Evolutionary conservation across 2,888 invertebrate genomes (phyloP).

Genomic region (Trisateles emortualis): DNA sequence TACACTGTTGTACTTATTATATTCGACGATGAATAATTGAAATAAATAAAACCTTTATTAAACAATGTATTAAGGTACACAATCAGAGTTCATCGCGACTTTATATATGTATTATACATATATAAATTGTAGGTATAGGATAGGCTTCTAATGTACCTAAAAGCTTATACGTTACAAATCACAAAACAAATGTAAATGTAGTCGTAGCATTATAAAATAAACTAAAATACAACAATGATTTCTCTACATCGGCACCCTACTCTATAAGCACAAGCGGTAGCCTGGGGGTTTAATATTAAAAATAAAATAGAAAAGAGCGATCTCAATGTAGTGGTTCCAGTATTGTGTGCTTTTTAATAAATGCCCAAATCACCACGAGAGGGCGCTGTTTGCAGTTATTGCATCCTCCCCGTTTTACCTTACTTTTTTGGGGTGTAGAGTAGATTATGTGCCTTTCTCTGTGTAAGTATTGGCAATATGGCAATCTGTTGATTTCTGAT

Average conservation of each 20-base stretch:
- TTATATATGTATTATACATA: too few species aligned
- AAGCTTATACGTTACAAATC: too few species aligned
- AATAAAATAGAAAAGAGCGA: constrained; percentile 81
- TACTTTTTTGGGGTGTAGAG: constrained; percentile 25
- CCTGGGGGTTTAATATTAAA: constrained; percentile 83
- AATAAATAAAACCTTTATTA: too few species aligned
- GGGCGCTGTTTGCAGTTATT: constrained; percentile 65
- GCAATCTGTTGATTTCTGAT: constrained; percentile 18
- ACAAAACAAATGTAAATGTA: too few species aligned
- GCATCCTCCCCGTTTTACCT: constrained; percentile 43
- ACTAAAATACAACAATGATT: neutral
- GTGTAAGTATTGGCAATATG: constrained; percentile 14
- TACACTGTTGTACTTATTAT: too few species aligned
- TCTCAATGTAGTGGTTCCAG: constrained; percentile 73
- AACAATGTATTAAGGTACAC: too few species aligned
- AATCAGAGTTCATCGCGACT: too few species aligned
- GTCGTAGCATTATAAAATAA: too few species aligned
- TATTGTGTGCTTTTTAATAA: constrained; percentile 85
- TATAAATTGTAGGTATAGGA: too few species aligned
- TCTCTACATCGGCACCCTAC: constrained; percentile 48
- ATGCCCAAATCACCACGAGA: constrained; percentile 78
- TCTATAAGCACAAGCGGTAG: constrained; percentile 63
- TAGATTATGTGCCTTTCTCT: constrained; percentile 33
- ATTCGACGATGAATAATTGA: too few species aligned
- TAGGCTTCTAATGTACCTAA: too few species aligned